phyloP scores from a whole-genome alignment of 2,113 vertebrate genomes.

The Neotragus moschatus region DNA sequence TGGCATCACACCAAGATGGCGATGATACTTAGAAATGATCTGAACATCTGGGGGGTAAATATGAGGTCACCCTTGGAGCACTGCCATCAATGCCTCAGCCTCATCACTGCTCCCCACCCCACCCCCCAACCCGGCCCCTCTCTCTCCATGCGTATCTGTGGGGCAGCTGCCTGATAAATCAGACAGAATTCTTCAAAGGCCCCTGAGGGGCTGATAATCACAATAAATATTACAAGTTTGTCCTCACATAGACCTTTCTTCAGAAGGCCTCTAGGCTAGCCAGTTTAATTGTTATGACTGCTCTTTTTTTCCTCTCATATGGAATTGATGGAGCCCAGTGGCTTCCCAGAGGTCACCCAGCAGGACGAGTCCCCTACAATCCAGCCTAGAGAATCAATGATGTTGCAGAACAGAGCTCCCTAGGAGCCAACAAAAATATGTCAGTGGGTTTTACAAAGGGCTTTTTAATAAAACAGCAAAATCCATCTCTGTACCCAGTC shows the following conservation, averaged over 20 bases:
- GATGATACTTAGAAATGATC: slow-evolving; percentile 42
- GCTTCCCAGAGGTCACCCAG: slow-evolving; percentile 65
- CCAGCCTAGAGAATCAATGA: slow-evolving; percentile 49
- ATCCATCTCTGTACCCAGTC: not conserved
- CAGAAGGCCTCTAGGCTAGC: slow-evolving; percentile 51
- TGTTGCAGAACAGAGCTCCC: slow-evolving; percentile 23
- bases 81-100: not conserved
- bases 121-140: not conserved
- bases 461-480: slow-evolving; percentile 65
- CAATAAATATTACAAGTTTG: slow-evolving; percentile 73
- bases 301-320: slow-evolving; percentile 39
- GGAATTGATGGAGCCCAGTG: slow-evolving; percentile 63
- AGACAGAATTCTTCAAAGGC: slow-evolving; percentile 74
- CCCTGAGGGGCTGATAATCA: slow-evolving; percentile 67
- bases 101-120: not conserved
- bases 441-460: slow-evolving; percentile 62
- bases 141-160: slow-evolving; percentile 40
- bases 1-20: not conserved
- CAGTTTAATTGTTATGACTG: slow-evolving; percentile 67
- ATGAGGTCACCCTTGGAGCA: slow-evolving; percentile 55
- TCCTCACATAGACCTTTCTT: slow-evolving; percentile 65
- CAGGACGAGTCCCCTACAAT: slow-evolving; percentile 57
- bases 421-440: slow-evolving; percentile 67
- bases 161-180: slow-evolving; percentile 68
- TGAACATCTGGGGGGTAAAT: slow-evolving; percentile 55